Evolutionary conservation across 1,140 invertebrate species (phyloP).

Genomic region (Arion vulgaris): DNA sequence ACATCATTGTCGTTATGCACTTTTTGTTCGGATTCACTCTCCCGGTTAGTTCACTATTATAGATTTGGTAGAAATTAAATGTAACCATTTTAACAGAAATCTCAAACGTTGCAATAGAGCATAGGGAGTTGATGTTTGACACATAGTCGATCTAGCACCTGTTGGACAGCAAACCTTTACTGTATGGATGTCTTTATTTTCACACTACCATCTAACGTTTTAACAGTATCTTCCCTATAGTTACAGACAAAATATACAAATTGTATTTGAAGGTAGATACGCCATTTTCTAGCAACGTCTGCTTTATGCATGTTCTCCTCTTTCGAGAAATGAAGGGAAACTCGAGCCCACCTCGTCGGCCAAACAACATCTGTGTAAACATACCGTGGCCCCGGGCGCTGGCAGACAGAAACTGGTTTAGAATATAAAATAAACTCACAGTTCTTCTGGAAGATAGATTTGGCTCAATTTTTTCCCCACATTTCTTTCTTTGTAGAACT

Average conservation of each 20-base stretch:
- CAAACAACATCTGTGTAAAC: slow-evolving; percentile 33
- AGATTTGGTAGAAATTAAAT: too few species aligned
- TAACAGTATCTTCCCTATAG: too few species aligned
- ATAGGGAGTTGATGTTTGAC: too few species aligned
- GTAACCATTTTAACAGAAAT: too few species aligned
- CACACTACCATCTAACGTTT: too few species aligned
- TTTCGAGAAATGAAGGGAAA: slow-evolving; percentile 28
- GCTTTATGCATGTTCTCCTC: slow-evolving; percentile 21
- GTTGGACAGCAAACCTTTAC: too few species aligned
- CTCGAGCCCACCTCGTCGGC: slow-evolving; percentile 17
- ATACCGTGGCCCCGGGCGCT: neutral
- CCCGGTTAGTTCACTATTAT: too few species aligned
- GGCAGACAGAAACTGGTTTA: neutral
- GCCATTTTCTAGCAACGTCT: neutral
- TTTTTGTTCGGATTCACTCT: too few species aligned
- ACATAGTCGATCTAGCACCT: too few species aligned
- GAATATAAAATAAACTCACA: slow-evolving; percentile 28
- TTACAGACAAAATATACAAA: neutral
- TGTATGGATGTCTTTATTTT: too few species aligned
- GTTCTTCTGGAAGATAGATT: slow-evolving; percentile 22
- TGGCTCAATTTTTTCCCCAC: neutral
- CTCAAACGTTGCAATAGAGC: too few species aligned
- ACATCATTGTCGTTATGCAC: too few species aligned
- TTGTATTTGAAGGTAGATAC: neutral
- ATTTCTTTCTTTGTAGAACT: neutral